phyloP scores from a whole-genome alignment of 2,113 vertebrate species.

The Alosa alosa region DNA sequence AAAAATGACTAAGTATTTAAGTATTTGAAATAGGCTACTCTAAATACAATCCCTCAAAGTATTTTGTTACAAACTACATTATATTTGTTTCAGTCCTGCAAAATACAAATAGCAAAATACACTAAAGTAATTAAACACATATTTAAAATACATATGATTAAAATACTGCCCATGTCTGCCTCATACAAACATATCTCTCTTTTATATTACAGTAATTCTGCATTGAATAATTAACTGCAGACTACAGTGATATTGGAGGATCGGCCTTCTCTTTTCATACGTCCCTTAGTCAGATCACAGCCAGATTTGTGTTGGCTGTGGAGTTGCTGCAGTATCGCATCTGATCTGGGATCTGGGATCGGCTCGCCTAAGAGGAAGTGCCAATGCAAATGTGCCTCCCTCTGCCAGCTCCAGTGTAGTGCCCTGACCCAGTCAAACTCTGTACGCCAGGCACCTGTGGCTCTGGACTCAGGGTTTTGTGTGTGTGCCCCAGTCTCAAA shows the following conservation, averaged over 20 bases:
- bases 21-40: too few species aligned
- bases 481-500: background rate
- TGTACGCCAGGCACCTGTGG: background rate
- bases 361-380: background rate
- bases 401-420: background rate
- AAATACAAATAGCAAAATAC: too few species aligned
- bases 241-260: background rate
- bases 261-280: background rate
- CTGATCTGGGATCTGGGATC: background rate
- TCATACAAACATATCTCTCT: background rate
- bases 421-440: slow-evolving; percentile 5
- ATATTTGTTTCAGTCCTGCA: too few species aligned
- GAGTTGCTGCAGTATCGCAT: background rate
- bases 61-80: too few species aligned
- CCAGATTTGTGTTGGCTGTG: slow-evolving; percentile 6
- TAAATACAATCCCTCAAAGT: too few species aligned
- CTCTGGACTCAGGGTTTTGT: background rate
- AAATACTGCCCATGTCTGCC: too few species aligned
- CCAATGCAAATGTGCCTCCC: slow-evolving; percentile 2
- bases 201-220: background rate
- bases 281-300: background rate
- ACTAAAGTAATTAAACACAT: too few species aligned
- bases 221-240: background rate
- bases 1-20: too few species aligned
- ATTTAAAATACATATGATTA: too few species aligned